phyloP scores from a whole-genome alignment of 2,113 vertebrate genomes.

The Chaetorhynchus papuensis region DNA sequence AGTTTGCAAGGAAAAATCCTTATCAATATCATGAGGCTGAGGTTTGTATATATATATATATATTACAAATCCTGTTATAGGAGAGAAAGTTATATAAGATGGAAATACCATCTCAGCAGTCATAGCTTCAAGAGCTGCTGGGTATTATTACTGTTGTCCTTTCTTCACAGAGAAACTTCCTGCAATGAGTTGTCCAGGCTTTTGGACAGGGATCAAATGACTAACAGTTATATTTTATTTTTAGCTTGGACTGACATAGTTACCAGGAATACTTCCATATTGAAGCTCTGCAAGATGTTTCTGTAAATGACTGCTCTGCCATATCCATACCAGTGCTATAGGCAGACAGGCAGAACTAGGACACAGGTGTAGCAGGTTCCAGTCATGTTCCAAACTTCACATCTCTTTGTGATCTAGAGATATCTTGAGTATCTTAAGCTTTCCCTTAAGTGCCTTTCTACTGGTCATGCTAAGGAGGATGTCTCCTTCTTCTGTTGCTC shows the following conservation, averaged over 20 bases:
- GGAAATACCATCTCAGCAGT: neutral
- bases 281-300: neutral
- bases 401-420: neutral
- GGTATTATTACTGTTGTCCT: neutral
- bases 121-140: neutral
- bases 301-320: neutral
- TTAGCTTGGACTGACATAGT: conserved; percentile 18
- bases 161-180: neutral
- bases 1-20: neutral
- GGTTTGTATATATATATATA: neutral
- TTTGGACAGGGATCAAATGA: neutral
- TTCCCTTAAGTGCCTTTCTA: neutral
- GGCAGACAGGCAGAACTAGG: neutral
- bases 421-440: neutral
- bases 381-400: neutral
- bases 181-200: neutral
- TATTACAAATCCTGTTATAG: neutral
- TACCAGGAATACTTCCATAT: neutral
- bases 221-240: conserved; percentile 10
- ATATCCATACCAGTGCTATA: neutral
- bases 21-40: neutral
- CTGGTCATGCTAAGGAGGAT: neutral
- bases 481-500: neutral
- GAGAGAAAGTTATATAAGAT: neutral
- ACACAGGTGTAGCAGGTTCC: neutral